Base-by-base conservation (phyloP, 2,113 vertebrate species). In the Pristiophorus japonicus region DNA sequence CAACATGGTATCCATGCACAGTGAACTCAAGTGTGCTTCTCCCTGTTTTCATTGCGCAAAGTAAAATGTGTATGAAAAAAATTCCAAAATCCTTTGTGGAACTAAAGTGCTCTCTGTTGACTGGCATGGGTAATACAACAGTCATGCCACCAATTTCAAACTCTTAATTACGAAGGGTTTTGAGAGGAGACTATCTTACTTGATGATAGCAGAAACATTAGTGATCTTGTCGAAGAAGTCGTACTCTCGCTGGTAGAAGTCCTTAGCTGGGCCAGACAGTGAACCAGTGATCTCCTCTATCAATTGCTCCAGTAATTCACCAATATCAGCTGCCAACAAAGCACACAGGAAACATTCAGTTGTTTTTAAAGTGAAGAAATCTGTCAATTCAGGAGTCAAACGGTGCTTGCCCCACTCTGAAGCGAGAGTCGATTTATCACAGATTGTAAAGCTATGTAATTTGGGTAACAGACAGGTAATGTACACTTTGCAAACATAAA, bases 201-300 rank as follows among this genome's bases (percentile, higher is more conserved):
- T 99, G 97, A 99, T 98, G 96, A 98, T 98, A 96, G 99, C 99
- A 0, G 99, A 99, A 87, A 99, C 98, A 0, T 99, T 99, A 96
- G 98, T 99, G 97, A 99, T 99, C 97, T 99, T 98, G 97, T 99
- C 99, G 96, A 99, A 99, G 97, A 99, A 99, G 96, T 99, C 99
- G 96, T 99, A 99, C 95, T 99, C 99, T n/a, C 99, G 97, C 95
- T 99, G 99, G 97, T 99, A 99, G 97, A 99, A 99, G 95, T 99
- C 98, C 97, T 99, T 99, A 92, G 99, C 99, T 0, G 98, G 98
- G 22, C 99, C 99, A 0, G 99, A 99, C 65, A 99, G 96, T 0
- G 98, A 99, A 38, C 98, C 97, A 0, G 98, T 99, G 97, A 99
- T 99, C 96, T 99, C 99, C 96, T 99, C 99, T 66, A 99, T 98